Evolutionary conservation across 2,888 invertebrate genomes (phyloP), one percentile per base, ranked within the genome.

Genomic region (Eupithecia subumbrata): DNA sequence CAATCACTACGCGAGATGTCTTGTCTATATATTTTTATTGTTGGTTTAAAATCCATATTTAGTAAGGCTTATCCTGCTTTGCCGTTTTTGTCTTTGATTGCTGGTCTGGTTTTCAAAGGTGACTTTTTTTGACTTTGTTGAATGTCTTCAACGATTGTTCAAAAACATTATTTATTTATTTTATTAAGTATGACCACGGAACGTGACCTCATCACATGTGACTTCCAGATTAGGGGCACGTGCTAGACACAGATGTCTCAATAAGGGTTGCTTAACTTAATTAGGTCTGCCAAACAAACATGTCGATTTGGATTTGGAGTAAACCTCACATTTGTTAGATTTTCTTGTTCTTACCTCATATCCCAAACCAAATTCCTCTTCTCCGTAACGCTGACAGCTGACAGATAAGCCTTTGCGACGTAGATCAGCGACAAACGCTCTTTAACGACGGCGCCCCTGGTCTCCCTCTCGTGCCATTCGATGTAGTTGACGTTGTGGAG

Each of bases 331-430:
- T 25, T 25, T 5, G 25, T 25, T 14, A 12, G 25, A 25, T 60
- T 56, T 25, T 60, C 12, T 60, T 40, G 22, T 12, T 40, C 40
- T 71, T 83, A 95, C 95, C 95, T 96, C 88, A 97, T 96, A 86
- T 97, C 97, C 95, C 98, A 98, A 34, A 97, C 97, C 84, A 98
- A 92, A 90, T 98, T 98, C 83, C 98, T 96, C 85, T 98, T 96
- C 89, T 98, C 98, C 0, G 98, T 98, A 43, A 98, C 97, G 88
- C 97, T 97, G 72, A 98, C 96, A 69, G 98, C 97, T 72, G 97
- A 97, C 81, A 97, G 94, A 88, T 97, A 98, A 8, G 98, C 97
- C 86, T 96, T 96, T 72, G 97, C 97, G 75, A 97, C 96, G 88
- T 98, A 98, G 80, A 98, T 96, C 71, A 98, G 94, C 52, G 97